Percentiles rank a stretch among this genome's conserved stretches.
Conservation (phyloP, 2,113 vertebrate genomes). For the Hymenochirus boettgeri region DNA sequence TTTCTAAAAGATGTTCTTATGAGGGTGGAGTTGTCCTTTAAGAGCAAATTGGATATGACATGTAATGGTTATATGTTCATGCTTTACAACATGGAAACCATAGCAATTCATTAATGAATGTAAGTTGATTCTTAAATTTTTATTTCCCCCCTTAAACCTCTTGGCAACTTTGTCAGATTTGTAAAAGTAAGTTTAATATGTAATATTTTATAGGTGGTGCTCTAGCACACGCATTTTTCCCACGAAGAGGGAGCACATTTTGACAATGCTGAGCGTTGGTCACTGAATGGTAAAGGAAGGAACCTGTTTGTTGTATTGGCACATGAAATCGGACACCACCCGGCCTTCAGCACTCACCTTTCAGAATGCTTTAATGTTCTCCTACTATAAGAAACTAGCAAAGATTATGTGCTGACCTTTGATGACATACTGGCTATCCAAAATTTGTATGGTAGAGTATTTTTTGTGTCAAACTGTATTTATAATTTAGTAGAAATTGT, state of each 20-base stretch:
- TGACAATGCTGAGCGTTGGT: conserved; percentile 86
- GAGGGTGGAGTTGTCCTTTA: no score
- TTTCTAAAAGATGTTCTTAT: no score
- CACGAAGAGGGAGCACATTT: conserved; percentile 87
- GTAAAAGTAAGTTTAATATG: no score
- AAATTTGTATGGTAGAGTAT: conserved; percentile 81
- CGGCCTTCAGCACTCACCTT: conserved; percentile 84
- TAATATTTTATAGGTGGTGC: conserved; percentile 75
- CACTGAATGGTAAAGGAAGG: conserved; percentile 82
- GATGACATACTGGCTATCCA: conserved; percentile 89
- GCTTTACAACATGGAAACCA: no score
- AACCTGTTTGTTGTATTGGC: conserved; percentile 91
- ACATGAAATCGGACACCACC: conserved; percentile 92
- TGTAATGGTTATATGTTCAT: no score
- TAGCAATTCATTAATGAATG: no score
- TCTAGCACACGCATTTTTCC: conserved; percentile 92
- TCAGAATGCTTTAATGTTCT: conserved; percentile 89
- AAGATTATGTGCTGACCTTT: conserved; percentile 83
- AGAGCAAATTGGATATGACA: no score
- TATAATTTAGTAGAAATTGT: no score
- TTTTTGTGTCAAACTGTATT: neutral
- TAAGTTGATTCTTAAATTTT: no score
- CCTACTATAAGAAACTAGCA: conserved; percentile 92
- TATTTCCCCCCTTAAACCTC: no score
- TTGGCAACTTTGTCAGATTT: no score